phyloP scores from a whole-genome alignment of 2,888 invertebrate genomes.

The Ectropis crepuscularia region DNA sequence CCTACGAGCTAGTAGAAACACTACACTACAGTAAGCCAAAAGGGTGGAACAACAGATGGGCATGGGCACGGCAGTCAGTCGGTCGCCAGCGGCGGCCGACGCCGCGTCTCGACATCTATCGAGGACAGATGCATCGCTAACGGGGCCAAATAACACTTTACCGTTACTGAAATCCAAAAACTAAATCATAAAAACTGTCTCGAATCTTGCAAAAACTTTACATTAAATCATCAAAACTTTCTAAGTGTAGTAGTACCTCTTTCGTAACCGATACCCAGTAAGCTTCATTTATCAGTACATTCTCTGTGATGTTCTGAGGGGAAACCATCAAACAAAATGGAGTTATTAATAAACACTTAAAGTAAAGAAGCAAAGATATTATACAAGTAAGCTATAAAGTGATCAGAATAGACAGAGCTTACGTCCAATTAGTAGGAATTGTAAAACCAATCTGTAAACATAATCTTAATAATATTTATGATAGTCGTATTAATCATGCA shows the following conservation, averaged over 20 bases:
- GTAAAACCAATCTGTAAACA: conserved; percentile 77
- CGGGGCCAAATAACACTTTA: conserved; percentile 85
- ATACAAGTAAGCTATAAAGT: conserved; percentile 49
- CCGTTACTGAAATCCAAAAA: conserved; percentile 84
- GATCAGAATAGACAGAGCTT: conserved; percentile 68
- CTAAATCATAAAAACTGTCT: conserved; percentile 84
- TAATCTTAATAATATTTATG: conserved; percentile 61
- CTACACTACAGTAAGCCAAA: conserved; percentile 82
- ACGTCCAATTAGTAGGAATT: conserved; percentile 75
- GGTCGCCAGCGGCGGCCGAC: conserved; percentile 55
- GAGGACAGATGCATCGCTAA: conserved; percentile 85
- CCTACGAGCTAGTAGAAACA: conserved; percentile 83
- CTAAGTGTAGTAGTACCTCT: conserved; percentile 91
- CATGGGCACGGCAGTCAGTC: conserved; percentile 39
- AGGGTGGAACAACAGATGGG: conserved; percentile 79
- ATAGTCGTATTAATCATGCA: conserved; percentile 66
- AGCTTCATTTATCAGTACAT: conserved; percentile 97
- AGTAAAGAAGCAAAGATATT: conserved; percentile 56
- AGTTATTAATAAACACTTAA: conserved; percentile 77
- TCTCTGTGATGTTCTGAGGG: conserved; percentile 98
- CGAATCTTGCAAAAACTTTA: conserved; percentile 84
- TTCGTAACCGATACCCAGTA: conserved; percentile 96
- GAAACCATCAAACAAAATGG: conserved; percentile 86
- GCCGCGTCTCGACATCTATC: conserved; percentile 72
- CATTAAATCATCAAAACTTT: conserved; percentile 84